These are phyloP conservation scores for Graphium colonna DNA, from an alignment of 2,888 invertebrate species.

Conservation along the genomic window DNA sequence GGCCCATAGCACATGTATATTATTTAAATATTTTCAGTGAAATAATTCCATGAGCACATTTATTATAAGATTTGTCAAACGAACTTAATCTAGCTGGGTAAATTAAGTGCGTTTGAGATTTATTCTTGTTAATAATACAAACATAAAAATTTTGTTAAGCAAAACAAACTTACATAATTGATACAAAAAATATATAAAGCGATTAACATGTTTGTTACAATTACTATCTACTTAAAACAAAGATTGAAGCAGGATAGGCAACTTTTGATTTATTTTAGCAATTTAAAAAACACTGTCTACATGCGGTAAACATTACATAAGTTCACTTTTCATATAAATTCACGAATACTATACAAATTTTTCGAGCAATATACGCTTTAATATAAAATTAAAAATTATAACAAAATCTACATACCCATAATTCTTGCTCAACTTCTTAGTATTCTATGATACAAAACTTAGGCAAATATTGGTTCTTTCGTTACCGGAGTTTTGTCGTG, in stretches of 20 bases:
- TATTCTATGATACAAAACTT: slow-evolving; percentile 33
- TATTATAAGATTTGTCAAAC: slow-evolving; percentile 48
- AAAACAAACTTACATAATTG: neutral
- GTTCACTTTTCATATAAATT: slow-evolving; percentile 2
- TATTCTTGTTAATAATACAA: neutral
- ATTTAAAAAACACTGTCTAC: no score
- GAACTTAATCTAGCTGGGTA: slow-evolving; percentile 68
- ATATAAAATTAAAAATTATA: slow-evolving; percentile 21
- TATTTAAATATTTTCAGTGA: slow-evolving; percentile 23
- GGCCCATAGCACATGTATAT: slow-evolving; percentile 9
- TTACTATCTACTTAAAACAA: neutral
- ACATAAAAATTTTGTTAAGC: no score
- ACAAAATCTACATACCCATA: slow-evolving; percentile 25
- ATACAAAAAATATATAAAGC: slow-evolving; percentile 14
- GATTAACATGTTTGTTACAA: neutral
- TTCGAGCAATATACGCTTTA: slow-evolving; percentile 14
- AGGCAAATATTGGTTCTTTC: slow-evolving; percentile 33
- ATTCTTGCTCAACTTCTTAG: slow-evolving; percentile 49
- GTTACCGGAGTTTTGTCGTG: slow-evolving; percentile 31
- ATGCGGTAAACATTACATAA: neutral
- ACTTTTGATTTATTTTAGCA: no score
- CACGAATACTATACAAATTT: slow-evolving; percentile 23
- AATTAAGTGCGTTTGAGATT: slow-evolving; percentile 60
- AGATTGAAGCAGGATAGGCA: neutral
- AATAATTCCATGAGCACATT: neutral